A percentile compares a stretch with the other conserved stretches of the same genome.
These are phyloP conservation scores for Florisuga fusca DNA, from an alignment of 2,797 vertebrate genomes.

Conservation along the genomic window DNA sequence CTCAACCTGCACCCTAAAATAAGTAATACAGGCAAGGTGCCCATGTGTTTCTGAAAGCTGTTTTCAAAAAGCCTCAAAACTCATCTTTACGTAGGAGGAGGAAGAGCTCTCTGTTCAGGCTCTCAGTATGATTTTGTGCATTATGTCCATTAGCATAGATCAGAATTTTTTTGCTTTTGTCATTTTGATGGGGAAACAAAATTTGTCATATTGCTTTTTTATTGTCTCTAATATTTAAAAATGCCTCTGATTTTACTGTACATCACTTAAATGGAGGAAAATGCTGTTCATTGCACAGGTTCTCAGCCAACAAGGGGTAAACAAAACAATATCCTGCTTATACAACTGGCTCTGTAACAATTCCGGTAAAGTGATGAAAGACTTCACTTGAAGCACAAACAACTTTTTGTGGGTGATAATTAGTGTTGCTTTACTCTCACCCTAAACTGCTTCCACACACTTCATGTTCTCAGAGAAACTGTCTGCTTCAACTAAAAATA, in stretches of 20 bases:
- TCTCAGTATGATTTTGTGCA: not conserved
- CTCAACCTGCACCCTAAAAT: not conserved
- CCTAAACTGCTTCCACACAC: not conserved
- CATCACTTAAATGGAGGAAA: not conserved
- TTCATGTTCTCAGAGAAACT: not conserved
- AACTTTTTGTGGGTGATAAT: not conserved
- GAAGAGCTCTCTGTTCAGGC: not conserved
- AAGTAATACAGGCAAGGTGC: not conserved
- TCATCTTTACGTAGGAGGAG: accelerated
- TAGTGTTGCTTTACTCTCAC: not conserved
- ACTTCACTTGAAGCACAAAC: not conserved
- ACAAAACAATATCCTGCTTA: not conserved
- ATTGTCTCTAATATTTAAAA: not conserved
- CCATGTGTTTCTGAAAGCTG: not conserved
- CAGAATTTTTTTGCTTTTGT: not conserved
- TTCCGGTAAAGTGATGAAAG: not conserved
- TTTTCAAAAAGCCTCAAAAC: not conserved
- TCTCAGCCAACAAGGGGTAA: not conserved
- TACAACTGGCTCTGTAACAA: not conserved
- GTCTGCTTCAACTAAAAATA: constrained; percentile 35
- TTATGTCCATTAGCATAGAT: not conserved
- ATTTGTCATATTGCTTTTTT: not conserved
- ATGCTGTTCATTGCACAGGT: not conserved
- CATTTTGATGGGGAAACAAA: not conserved
- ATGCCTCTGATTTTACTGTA: not conserved